These are phyloP conservation scores for Lordiphosa mommai DNA, from an alignment of 1,140 invertebrate genomes.

Conservation along the genomic window DNA sequence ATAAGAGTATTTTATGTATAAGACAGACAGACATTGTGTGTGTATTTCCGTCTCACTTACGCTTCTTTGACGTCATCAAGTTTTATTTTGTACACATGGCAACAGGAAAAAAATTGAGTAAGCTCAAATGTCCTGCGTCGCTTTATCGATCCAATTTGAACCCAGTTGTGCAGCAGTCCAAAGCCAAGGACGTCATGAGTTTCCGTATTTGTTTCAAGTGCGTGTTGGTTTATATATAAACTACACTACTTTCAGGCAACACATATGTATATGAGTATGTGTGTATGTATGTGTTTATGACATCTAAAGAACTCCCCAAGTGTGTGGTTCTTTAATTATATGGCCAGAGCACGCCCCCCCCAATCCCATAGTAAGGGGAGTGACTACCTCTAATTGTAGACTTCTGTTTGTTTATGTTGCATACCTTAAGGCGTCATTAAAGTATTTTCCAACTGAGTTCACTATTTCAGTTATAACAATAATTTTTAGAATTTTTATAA, in stretches of 20 bases:
- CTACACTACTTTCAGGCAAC: not conserved
- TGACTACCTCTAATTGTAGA: no score
- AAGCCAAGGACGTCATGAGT: slow-evolving; percentile 68
- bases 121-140: slow-evolving; percentile 35
- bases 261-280: slow-evolving; percentile 3
- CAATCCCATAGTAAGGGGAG: not conserved
- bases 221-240: slow-evolving; percentile 26
- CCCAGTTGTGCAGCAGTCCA: slow-evolving; percentile 37
- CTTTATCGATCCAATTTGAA: slow-evolving; percentile 62
- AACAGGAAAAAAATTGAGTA: slow-evolving; percentile 29
- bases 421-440: no score
- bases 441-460: no score
- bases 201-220: slow-evolving; percentile 44
- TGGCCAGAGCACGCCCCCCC: slow-evolving; percentile 35
- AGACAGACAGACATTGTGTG: slow-evolving; percentile 2
- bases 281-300: slow-evolving; percentile 21
- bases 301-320: not conserved
- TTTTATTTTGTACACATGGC: slow-evolving; percentile 64
- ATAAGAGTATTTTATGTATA: slow-evolving; percentile 1
- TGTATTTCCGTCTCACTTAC: slow-evolving; percentile 47
- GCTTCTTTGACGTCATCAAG: slow-evolving; percentile 63
- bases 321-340: slow-evolving; percentile 33
- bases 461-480: no score
- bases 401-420: no score
- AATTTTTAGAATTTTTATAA: no score